phyloP scores from a whole-genome alignment of 2,888 invertebrate genomes.

The Itoplectis maculator region DNA sequence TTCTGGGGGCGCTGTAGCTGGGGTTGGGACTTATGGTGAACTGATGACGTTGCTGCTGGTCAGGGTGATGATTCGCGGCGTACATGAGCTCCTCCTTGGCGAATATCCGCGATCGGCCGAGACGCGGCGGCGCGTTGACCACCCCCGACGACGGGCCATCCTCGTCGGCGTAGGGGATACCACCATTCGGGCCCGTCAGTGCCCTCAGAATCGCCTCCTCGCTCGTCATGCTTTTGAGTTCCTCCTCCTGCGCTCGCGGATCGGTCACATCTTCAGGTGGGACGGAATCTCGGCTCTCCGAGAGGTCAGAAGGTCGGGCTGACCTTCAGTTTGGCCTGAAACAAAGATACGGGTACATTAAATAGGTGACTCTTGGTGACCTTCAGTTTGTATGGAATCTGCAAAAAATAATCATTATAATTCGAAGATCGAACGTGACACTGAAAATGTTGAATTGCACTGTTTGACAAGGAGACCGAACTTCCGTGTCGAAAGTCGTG shows the following conservation, averaged over 20 bases:
- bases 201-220: slow-evolving; percentile 71
- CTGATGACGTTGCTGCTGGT: slow-evolving; percentile 38
- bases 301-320: neutral
- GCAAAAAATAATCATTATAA: no score
- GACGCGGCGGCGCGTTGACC: slow-evolving; percentile 59
- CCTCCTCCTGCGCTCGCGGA: neutral
- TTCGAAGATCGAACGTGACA: no score
- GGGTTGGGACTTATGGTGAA: slow-evolving; percentile 36
- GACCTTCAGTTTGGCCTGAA: slow-evolving; percentile 53
- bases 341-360: slow-evolving; percentile 24
- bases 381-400: no score
- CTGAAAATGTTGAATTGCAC: no score
- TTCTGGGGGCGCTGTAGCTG: slow-evolving; percentile 39
- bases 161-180: slow-evolving; percentile 75
- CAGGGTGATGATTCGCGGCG: slow-evolving; percentile 44
- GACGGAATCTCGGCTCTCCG: slow-evolving; percentile 4
- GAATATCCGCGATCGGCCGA: slow-evolving; percentile 65
- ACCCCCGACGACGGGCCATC: slow-evolving; percentile 69
- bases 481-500: slow-evolving; percentile 43
- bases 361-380: no score
- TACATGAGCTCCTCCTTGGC: slow-evolving; percentile 69
- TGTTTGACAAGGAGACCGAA: no score
- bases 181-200: slow-evolving; percentile 65
- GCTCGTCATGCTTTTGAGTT: slow-evolving; percentile 69
- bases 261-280: slow-evolving; percentile 60